Conservation (phyloP, 37 sponge, comb jelly and placozoan species). For the Crambe crambe region DNA sequence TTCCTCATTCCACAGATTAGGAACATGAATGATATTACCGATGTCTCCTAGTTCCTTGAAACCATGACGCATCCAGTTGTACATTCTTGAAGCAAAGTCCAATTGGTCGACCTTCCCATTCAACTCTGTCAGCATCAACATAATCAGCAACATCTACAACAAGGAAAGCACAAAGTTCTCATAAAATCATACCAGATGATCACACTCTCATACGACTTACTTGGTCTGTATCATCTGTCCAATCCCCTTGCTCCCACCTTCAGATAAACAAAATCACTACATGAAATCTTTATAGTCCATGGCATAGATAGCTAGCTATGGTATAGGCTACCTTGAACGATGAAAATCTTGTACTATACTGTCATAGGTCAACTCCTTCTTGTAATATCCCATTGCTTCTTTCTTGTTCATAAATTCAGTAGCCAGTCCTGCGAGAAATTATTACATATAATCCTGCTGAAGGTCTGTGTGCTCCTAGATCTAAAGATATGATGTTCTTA, state of each 20-base stretch:
- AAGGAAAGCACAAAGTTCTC: not conserved
- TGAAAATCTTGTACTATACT: slow-evolving; percentile 83
- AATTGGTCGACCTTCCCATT: slow-evolving; percentile 59
- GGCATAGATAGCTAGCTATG: not conserved
- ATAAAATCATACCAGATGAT: no score
- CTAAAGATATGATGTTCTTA: slow-evolving; percentile 3
- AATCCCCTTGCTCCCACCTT: slow-evolving; percentile 92
- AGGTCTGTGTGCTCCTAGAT: not conserved
- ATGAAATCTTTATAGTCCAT: not conserved
- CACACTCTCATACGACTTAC: slow-evolving; percentile 7
- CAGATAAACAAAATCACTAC: not conserved
- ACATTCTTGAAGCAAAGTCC: slow-evolving; percentile 81
- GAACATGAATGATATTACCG: slow-evolving; percentile 32
- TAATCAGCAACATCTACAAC: slow-evolving; percentile 79
- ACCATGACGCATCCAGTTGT: slow-evolving; percentile 72
- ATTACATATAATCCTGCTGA: not conserved
- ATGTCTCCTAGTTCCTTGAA: slow-evolving; percentile 82
- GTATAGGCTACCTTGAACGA: slow-evolving; percentile 62
- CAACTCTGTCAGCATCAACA: slow-evolving; percentile 62
- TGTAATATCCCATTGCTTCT: slow-evolving; percentile 57
- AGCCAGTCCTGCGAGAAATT: slow-evolving; percentile 69
- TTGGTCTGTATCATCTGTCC: slow-evolving; percentile 98
- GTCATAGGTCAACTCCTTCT: slow-evolving; percentile 49
- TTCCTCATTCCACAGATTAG: not conserved
- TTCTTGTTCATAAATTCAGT: slow-evolving; percentile 84